Percentiles rank a stretch among this genome's conserved stretches.
These are phyloP conservation scores for Erannis defoliaria DNA, from an alignment of 2,888 invertebrate genomes.

Conservation along the genomic window DNA sequence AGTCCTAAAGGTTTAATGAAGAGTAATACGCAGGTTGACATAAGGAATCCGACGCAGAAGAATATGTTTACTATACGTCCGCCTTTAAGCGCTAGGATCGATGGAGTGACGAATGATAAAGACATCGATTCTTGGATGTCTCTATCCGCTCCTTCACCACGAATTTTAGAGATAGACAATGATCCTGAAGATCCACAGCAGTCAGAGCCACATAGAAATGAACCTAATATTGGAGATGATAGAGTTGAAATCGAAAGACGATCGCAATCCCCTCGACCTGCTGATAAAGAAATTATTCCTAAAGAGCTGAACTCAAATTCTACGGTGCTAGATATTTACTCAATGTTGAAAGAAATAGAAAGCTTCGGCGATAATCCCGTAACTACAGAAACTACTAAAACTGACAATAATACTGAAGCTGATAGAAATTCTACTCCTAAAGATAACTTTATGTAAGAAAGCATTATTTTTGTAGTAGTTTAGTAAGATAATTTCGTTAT, in stretches of 20 bases:
- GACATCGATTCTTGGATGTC: conserved; percentile 85
- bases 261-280: conserved; percentile 31
- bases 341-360: conserved; percentile 83
- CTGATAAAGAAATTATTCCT: conserved; percentile 52
- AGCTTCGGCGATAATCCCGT: conserved; percentile 79
- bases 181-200: conserved; percentile 30
- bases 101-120: conserved; percentile 76
- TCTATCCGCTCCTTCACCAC: conserved; percentile 73
- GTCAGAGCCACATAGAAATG: conserved; percentile 38
- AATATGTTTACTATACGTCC: conserved; percentile 61
- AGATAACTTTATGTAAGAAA: conserved; percentile 77
- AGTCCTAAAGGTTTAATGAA: conserved; percentile 54
- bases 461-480: conserved; percentile 40
- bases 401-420: conserved; percentile 59
- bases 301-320: conserved; percentile 70
- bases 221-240: conserved; percentile 37
- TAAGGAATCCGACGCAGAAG: conserved; percentile 67
- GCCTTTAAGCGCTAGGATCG: conserved; percentile 76
- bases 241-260: conserved; percentile 39
- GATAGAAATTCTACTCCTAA: conserved; percentile 65
- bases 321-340: conserved; percentile 81
- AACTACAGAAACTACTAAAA: conserved; percentile 51
- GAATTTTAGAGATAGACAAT: conserved; percentile 60
- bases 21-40: conserved; percentile 50
- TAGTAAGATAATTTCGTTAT: background rate